Evolutionary conservation across 2,888 invertebrate genomes (phyloP), one percentile per base, ranked within the genome.

Genomic region (Microdon myrmicae): DNA sequence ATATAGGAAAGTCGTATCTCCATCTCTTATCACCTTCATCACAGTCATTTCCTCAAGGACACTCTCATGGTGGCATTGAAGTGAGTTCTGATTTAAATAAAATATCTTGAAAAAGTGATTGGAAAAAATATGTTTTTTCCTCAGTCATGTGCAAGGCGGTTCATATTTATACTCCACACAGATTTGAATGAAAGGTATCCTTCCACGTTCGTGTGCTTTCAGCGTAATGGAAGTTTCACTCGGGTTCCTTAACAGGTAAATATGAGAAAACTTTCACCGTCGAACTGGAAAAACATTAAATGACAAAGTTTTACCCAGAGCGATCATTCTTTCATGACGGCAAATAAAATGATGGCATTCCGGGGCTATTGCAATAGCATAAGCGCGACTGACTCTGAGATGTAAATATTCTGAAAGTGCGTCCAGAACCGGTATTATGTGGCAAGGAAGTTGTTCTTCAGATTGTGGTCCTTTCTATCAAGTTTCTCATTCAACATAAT

Each of bases 211-310:
- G 9, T 26, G 16, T 20, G 13, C 12, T 10, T 23, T 5, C 41
- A 29, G 37, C 23, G 38, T 44, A 45, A 23, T 38, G 29, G 44
- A 58, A 53, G 47, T 48, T 66, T 53, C 28, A 23, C 43, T 48
- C 28, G 28, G 44, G 43, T 48, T 54, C 25, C 38, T 48, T 31
- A 44, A 53, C 66, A 66, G 47, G 64, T 58, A 64, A 58, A 58
- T 58, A 58, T 64, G 53, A 58, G 51, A 64, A 64, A 64, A 64
- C 43, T 64, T 64, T 58, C 45, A 53, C 64, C 51, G 64, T 58
- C 64, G 51, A 66, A 59, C 54, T 59, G 66, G 66, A 66, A 66
- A 66, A 66, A 66, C 59, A 66, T 59, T 59, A 66, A 66, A 59
- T 47, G 59, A 66, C 66, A 54, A 66, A 66, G 66, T 66, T 66